Conservation (phyloP, 2,888 invertebrate genomes). For the Scaptomyza cyrtandrae region DNA sequence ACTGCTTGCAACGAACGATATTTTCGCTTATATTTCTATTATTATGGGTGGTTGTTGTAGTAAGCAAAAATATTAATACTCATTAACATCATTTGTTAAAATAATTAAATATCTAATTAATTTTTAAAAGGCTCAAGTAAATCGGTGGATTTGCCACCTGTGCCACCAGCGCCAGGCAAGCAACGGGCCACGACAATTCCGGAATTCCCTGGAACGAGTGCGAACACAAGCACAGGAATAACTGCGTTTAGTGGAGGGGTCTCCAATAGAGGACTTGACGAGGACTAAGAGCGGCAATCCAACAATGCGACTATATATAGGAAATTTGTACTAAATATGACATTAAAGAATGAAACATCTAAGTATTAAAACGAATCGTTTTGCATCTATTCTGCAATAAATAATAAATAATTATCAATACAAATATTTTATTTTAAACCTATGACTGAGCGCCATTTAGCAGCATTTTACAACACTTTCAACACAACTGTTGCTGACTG, state of each 20-base stretch:
- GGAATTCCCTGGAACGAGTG: constrained; percentile 54
- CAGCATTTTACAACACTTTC: constrained; percentile 12
- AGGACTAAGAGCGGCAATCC: constrained; percentile 36
- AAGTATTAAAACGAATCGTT: background rate
- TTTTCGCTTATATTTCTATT: constrained; percentile 16
- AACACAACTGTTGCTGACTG: constrained; percentile 7
- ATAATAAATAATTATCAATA: constrained; percentile 1
- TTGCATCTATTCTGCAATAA: background rate
- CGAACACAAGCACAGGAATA: constrained; percentile 36
- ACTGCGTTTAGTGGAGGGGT: constrained; percentile 35
- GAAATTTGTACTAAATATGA: constrained; percentile 7
- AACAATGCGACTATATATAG: background rate
- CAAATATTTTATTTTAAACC: constrained; percentile 2
- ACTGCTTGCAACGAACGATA: constrained; percentile 21
- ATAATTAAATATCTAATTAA: constrained; percentile 11
- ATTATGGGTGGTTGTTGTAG: constrained; percentile 73
- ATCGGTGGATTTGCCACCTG: constrained; percentile 72
- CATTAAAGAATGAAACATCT: background rate
- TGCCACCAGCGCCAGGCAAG: constrained; percentile 66
- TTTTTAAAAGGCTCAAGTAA: constrained; percentile 66
- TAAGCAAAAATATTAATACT: constrained; percentile 41
- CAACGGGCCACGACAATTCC: constrained; percentile 52
- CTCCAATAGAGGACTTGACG: constrained; percentile 61
- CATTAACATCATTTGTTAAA: constrained; percentile 6
- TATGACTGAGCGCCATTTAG: constrained; percentile 15